Evolutionary conservation across 1,140 invertebrate genomes (phyloP).

Genomic region (Zaprionus nigranus): DNA sequence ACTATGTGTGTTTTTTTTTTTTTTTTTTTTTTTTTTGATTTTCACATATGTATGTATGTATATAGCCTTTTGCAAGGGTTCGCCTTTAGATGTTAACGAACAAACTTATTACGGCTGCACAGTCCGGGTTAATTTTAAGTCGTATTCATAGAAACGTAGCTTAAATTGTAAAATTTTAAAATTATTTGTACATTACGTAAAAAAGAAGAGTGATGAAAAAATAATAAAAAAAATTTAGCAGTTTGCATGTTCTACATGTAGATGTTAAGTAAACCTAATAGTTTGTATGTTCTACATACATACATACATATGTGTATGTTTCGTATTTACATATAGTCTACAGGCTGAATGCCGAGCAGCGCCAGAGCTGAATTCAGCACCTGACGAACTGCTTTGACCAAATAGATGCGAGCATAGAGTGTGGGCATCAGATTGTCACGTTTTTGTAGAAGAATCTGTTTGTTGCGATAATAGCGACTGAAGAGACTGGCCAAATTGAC

Average conservation of each 20-base stretch:
- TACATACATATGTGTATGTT: not conserved
- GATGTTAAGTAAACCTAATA: not conserved
- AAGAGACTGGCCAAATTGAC: constrained; percentile 87
- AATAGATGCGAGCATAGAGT: constrained; percentile 88
- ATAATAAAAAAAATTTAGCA: not conserved
- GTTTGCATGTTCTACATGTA: not conserved
- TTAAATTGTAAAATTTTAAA: constrained; percentile 38
- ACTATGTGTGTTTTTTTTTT: no score
- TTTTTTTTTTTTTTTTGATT: not conserved
- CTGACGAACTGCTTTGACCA: constrained; percentile 87
- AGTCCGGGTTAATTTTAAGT: not conserved
- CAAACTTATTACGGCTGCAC: constrained; percentile 15
- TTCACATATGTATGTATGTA: not conserved
- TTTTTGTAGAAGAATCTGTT: constrained; percentile 86
- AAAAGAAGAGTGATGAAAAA: not conserved
- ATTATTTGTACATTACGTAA: constrained; percentile 31
- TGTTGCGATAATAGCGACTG: constrained; percentile 89
- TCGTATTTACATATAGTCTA: constrained; percentile 80
- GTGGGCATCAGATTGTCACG: constrained; percentile 87
- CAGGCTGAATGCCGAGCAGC: constrained; percentile 87
- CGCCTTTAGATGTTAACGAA: not conserved
- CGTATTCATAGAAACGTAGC: not conserved
- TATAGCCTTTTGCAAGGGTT: constrained; percentile 13
- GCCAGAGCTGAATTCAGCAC: constrained; percentile 87
- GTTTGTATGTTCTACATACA: not conserved